Evolutionary conservation across 2,113 vertebrate genomes (phyloP), one percentile per base, ranked within the genome.

Genomic region (Vimba vimba): DNA sequence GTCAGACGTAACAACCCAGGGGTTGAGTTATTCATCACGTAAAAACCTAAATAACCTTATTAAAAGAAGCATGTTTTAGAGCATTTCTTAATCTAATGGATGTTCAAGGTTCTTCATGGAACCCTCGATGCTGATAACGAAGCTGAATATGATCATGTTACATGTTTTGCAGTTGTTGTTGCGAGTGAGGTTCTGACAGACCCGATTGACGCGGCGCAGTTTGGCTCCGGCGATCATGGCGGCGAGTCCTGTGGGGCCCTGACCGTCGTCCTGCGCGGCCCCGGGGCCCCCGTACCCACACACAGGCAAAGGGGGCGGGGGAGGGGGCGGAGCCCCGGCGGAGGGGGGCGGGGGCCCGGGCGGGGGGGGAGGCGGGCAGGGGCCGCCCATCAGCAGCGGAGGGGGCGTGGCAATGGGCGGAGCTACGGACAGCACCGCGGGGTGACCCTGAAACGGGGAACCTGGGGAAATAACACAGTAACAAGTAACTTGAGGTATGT

Each of bases 211-310:
- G 88, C 97, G 96, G 30, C 98, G 96, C 66, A 99, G 96, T 96
- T 99, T 99, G 96, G 98, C 98, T 92, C 97, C 97, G 2, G 98
- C 97, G 89, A 99, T 96, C 93, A 98, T 98, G 0, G 98, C 98
- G 0, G 98, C 98, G 6, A 99, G 97, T 74, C 97, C 97, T 0
- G 97, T 96, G 0, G 90, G 81, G 59, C 86, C 90, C 0, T 96
- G 94, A 75, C 93, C 84, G 55, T 98, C 97, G 0, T 97, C 97
- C 4, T 93, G 92, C 13, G 91, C 90, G 52, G 89, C 69, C 4
- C 93, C 95, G 1, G 36, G 76, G 17, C 82, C 62, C 30, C 87
- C 85, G 68, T 89, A 85, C 2, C 95, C 93, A 30, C 94, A 89
- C 1, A 93, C 89, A 0, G 97, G 97, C 81, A 97, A 92, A 0